phyloP scores from a whole-genome alignment of 2,797 vertebrate genomes.

The Protosalanx chinensis region DNA sequence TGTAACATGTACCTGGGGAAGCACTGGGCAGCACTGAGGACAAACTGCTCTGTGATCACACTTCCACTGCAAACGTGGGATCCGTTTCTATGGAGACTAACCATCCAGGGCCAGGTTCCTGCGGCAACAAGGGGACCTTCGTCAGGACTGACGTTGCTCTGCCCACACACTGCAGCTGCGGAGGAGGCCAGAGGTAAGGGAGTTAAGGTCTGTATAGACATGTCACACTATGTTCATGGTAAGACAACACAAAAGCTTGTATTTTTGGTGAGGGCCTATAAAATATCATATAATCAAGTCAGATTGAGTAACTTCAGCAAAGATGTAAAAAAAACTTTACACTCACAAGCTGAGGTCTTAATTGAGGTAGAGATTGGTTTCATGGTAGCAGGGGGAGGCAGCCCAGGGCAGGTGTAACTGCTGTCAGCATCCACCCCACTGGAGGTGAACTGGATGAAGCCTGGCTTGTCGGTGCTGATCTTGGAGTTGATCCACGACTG shows the following conservation, averaged over 20 bases:
- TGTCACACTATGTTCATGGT: not conserved
- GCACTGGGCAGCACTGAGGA: constrained; percentile 50
- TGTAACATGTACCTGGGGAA: constrained; percentile 41
- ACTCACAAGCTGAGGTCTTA: constrained; percentile 16
- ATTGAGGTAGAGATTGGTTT: not conserved
- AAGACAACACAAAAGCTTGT: not conserved
- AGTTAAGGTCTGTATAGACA: not conserved
- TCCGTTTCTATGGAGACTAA: constrained; percentile 45
- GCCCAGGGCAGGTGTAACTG: constrained; percentile 38
- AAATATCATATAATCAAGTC: not conserved
- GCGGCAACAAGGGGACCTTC: constrained; percentile 18
- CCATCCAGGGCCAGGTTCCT: constrained; percentile 58
- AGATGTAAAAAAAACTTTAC: not conserved
- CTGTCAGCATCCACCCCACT: constrained; percentile 49
- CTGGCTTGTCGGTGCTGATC: constrained; percentile 45
- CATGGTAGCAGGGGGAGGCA: not conserved
- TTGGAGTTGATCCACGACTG: constrained; percentile 57
- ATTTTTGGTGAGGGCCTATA: no score
- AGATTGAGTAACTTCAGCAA: not conserved
- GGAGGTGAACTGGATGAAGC: constrained; percentile 57
- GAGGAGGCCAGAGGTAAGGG: not conserved
- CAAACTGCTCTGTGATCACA: constrained; percentile 37
- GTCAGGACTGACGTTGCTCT: constrained; percentile 30
- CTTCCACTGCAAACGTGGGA: constrained; percentile 48
- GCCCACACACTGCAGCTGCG: constrained; percentile 43